A percentile compares a stretch with the other conserved stretches of the same genome.
Conservation (phyloP, 2,888 invertebrate species). For the Platycnemis pennipes region DNA sequence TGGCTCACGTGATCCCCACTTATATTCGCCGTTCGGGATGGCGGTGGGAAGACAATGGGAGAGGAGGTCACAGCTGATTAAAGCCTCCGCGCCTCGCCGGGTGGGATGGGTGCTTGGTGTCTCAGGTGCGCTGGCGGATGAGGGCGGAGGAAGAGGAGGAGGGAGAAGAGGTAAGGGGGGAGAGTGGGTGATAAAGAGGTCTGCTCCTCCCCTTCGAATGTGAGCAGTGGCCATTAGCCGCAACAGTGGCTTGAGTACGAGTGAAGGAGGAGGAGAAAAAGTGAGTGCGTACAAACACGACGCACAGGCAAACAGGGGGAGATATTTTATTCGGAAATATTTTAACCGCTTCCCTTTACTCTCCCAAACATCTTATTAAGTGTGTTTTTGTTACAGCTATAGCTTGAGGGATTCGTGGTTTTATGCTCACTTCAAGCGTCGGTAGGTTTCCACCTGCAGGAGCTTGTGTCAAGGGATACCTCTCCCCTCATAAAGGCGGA, state of each 20-base stretch:
- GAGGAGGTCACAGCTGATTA: constrained; percentile 39
- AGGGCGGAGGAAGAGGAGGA: neutral
- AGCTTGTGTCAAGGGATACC: neutral
- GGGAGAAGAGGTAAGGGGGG: neutral
- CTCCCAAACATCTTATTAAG: neutral
- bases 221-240: neutral
- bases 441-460: neutral
- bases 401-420: neutral
- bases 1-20: constrained; percentile 18
- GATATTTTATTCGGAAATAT: too few relatives aligned
- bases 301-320: too few relatives aligned
- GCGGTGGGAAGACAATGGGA: constrained; percentile 32
- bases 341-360: neutral
- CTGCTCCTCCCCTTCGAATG: neutral
- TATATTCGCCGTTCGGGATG: constrained; percentile 20
- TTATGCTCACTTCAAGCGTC: neutral
- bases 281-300: too few relatives aligned
- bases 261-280: neutral
- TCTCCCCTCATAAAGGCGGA: neutral
- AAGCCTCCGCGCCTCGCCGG: neutral
- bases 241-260: neutral
- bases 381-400: neutral
- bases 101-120: neutral
- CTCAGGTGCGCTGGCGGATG: constrained; percentile 6
- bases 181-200: constrained; percentile 10